A percentile compares a stretch with the other conserved stretches of the same genome.
Evolutionary conservation across 2,888 invertebrate species (phyloP).

Genomic region (Tridacna crocea): DNA sequence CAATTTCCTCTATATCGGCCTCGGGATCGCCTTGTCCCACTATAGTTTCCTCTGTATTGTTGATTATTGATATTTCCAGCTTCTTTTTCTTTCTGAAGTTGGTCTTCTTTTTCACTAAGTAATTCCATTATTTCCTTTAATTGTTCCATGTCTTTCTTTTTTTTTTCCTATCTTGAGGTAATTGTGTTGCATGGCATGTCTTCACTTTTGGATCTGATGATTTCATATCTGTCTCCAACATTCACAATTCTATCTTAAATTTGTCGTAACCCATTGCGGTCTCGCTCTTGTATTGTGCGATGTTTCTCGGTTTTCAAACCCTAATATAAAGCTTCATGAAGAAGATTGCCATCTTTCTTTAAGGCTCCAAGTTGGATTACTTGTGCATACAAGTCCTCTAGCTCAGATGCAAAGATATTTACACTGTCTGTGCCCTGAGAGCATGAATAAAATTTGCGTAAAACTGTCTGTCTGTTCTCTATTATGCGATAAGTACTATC

Average conservation of each 20-base stretch:
- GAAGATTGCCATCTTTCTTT: background rate
- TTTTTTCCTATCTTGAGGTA: background rate
- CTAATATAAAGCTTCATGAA: constrained; percentile 21
- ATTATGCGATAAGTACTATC: constrained; percentile 7
- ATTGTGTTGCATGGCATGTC: background rate
- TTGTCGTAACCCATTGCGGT: constrained; percentile 28
- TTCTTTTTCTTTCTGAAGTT: too few relatives aligned
- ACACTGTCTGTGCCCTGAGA: background rate
- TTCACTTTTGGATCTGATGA: too few relatives aligned
- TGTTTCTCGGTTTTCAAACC: constrained; percentile 20
- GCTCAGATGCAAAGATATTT: background rate
- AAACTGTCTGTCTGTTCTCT: background rate
- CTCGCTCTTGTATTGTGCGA: constrained; percentile 21
- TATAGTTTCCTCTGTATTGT: background rate
- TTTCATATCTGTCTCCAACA: constrained; percentile 9
- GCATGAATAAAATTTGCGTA: constrained; percentile 4
- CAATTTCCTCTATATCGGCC: too few relatives aligned
- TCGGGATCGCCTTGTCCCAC: background rate
- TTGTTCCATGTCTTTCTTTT: background rate
- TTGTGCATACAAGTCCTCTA: constrained; percentile 2
- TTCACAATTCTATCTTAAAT: constrained; percentile 32
- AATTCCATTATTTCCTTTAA: constrained; percentile 5
- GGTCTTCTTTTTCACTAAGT: constrained; percentile 11
- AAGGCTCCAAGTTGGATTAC: constrained; percentile 23
- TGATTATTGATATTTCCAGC: too few relatives aligned